These are phyloP conservation scores for Eretmocerus hayati DNA, from an alignment of 2,888 invertebrate genomes.

Conservation along the genomic window DNA sequence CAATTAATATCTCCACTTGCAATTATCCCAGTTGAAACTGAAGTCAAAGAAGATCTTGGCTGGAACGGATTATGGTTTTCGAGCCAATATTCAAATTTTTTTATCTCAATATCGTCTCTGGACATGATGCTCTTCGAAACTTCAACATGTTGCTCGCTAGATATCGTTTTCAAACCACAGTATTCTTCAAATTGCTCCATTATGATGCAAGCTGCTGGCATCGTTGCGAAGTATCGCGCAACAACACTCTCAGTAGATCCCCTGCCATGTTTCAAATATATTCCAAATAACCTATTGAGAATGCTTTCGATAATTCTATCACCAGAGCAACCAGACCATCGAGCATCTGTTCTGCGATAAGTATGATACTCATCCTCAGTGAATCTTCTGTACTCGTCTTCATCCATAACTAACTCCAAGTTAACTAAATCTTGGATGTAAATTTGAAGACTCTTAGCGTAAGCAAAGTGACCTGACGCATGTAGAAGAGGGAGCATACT, in stretches of 20 bases:
- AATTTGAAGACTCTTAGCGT: constrained; percentile 31
- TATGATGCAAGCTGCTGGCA: constrained; percentile 19
- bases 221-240: constrained; percentile 17
- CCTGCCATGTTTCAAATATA: constrained; percentile 24
- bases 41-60: constrained; percentile 9
- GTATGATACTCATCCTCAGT: constrained; percentile 22
- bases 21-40: constrained; percentile 7
- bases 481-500: constrained; percentile 30
- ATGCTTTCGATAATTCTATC: constrained; percentile 27
- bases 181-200: constrained; percentile 22
- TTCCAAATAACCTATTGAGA: constrained; percentile 24
- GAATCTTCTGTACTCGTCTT: constrained; percentile 12
- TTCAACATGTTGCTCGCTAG: constrained; percentile 27
- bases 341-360: constrained; percentile 22
- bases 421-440: constrained; percentile 32
- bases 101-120: constrained; percentile 23
- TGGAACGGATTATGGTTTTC: constrained; percentile 25
- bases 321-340: constrained; percentile 23
- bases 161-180: constrained; percentile 7
- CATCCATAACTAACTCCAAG: constrained; percentile 18
- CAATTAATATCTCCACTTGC: neutral
- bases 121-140: constrained; percentile 19
- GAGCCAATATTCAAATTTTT: constrained; percentile 26
- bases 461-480: constrained; percentile 31
- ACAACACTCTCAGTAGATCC: constrained; percentile 20